Percentiles rank a stretch among this genome's conserved stretches.
Evolutionary conservation across 2,888 invertebrate genomes (phyloP).

Genomic region (Phengaris arion): DNA sequence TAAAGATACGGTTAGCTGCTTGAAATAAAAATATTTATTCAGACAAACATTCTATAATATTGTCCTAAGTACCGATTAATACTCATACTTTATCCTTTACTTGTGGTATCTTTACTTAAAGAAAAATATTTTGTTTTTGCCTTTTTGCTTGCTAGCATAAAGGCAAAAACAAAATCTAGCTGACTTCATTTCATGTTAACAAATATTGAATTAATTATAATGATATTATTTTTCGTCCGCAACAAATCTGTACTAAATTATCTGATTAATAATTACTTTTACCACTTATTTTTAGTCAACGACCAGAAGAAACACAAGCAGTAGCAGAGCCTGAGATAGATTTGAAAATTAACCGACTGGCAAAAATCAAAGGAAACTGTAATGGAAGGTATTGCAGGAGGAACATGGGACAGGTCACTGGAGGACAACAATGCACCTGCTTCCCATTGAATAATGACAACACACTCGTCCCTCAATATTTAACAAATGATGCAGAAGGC

Average conservation of each 20-base stretch:
- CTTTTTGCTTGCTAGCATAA: no score
- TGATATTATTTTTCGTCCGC: background rate
- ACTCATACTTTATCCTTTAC: no score
- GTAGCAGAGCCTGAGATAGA: background rate
- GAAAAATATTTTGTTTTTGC: no score
- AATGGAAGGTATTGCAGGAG: background rate
- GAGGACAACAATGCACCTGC: conserved; percentile 46
- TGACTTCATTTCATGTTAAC: no score
- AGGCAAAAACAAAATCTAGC: no score
- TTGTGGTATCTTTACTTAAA: no score
- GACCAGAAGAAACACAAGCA: background rate
- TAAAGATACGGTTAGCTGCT: background rate
- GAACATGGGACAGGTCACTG: background rate
- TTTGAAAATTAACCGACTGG: background rate
- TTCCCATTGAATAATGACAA: conserved; percentile 36
- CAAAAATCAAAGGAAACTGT: background rate
- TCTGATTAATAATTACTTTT: background rate
- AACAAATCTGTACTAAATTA: no score
- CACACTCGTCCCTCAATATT: conserved; percentile 40
- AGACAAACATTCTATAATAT: background rate
- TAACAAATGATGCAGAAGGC: conserved; percentile 38
- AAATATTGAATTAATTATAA: no score
- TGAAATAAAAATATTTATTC: background rate
- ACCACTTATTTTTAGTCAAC: background rate
- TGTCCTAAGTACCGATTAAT: no score